Base-by-base conservation (phyloP, 2,888 invertebrate species). In the Nyleta sp. region DNA sequence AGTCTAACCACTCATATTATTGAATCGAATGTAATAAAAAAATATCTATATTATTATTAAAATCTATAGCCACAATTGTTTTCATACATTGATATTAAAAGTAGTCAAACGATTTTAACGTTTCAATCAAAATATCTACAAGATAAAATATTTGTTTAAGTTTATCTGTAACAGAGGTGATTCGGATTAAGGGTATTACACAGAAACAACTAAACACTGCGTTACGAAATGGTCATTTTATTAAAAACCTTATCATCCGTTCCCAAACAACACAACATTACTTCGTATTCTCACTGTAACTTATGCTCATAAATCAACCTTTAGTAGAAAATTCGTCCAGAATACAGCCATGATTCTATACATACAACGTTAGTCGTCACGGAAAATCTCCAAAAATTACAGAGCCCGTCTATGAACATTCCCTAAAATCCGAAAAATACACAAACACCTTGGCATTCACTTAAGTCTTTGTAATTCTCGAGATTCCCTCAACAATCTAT, bases 161-260 rank as follows among this genome's bases (percentile, higher is more conserved):
- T n/a, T n/a, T n/a, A n/a, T n/a, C n/a, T n/a, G n/a, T 28, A 28
- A 5, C 28, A 28, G 10, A 28, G 28, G 28, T 8, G 28, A 28
- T 28, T 28, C 1, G 28, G 28, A 28, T 28, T 10, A 28, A 10
- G 28, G 28, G 6, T 10, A 28, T 28, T 28, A 2, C 1, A 28
- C 28, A 28, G 6, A 28, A 28, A 70, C 55, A 71, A 48, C 18
- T 18, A 15, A 53, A 5, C 40, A 8, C 24, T 35, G n/a, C 50
- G 10, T 3, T 72, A 72, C 33, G 62, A 79, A 75, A 74, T 59
- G 31, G 50, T 38, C 17, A 67, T 70, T 74, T 79, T 79, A 79
- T 79, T 79, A 74, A 78, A 78, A 78, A 78, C 65, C 52, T 76
- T 52, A 71, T 70, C 48, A 60, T 53, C 57, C 20, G 44, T 62